Base-by-base conservation (phyloP, 2,113 vertebrate genomes). In the Otis tarda region DNA sequence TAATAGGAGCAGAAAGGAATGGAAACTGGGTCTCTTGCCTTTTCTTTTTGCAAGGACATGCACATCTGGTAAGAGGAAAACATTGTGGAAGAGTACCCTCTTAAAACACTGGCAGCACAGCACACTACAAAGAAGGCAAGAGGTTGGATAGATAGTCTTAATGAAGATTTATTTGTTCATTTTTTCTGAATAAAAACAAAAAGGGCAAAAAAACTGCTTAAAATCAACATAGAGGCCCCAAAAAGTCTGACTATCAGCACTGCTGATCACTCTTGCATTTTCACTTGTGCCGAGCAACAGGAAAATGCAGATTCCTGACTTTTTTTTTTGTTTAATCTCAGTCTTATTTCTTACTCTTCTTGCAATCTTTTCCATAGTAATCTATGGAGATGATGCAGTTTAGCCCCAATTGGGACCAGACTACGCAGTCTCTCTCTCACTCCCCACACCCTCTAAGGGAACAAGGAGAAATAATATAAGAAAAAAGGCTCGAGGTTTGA, bases 131-230 rank as follows among this genome's bases (percentile, higher is more conserved):
- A 93, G 88, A 53, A 28, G 45, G 33, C 49, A 87, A 93, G 70
- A 87, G 57, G 15, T 35, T 52, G 57, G 28, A 77, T 39, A 84
- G 22, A 77, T 39, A 65, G 37, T 69, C 35, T 67, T 80, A 80
- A 71, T 63, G 17, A 83, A 30, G 55, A 77, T 95, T 86, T 91
- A 75, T 90, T 91, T 92, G 52, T 86, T 78, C 45, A 76, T 93
- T 93, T 92, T 25, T 61, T 90, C 61, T 83, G 43, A 53, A 91
- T 85, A 61, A 93, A 73, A 92, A 85, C 43, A 90, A 93, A 92
- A 93, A 85, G 73, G 50, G 45, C 27, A 87, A 74, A 84, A 89
- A 50, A 87, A 19, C 73, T 45, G 59, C 52, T 43, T 83, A 92
- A 94, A 82, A 94, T 92, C 90, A 95, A 90, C 67, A 93, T 0